Conservation (phyloP, 2,888 invertebrate species). For the Schizaphis graminum region DNA sequence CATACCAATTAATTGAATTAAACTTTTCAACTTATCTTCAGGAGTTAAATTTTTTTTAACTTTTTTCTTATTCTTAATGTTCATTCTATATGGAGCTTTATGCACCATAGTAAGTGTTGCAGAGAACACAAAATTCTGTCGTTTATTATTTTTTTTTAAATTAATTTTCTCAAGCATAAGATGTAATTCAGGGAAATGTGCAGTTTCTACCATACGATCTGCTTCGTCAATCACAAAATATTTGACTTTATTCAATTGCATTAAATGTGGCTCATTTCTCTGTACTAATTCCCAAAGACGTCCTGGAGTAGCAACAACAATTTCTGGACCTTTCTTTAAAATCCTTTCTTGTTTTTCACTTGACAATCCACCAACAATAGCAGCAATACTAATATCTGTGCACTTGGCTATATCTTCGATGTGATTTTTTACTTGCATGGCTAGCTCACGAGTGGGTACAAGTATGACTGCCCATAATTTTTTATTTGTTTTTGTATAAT, state of each 20-base stretch:
- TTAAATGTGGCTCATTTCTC: conserved; percentile 81
- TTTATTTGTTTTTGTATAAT: conserved; percentile 53
- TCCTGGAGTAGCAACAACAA: conserved; percentile 97
- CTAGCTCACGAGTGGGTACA: conserved; percentile 96
- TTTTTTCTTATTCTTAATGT: conserved; percentile 69
- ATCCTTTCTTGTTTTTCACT: conserved; percentile 93
- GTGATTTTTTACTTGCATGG: conserved; percentile 93
- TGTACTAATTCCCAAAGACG: conserved; percentile 93
- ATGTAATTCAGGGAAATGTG: conserved; percentile 93
- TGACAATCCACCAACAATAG: conserved; percentile 95
- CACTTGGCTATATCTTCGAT: conserved; percentile 84
- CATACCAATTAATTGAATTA: conserved; percentile 86
- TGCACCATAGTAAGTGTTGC: conserved; percentile 95
- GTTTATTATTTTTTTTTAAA: conserved; percentile 75
- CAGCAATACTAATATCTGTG: conserved; percentile 82
- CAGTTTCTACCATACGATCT: conserved; percentile 96
- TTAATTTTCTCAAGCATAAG: conserved; percentile 86
- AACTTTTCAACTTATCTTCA: conserved; percentile 81
- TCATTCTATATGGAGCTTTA: conserved; percentile 82
- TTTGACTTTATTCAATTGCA: conserved; percentile 80
- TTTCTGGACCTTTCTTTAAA: conserved; percentile 86
- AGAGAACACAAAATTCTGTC: conserved; percentile 97
- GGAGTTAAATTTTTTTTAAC: conserved; percentile 74
- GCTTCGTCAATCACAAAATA: conserved; percentile 96
- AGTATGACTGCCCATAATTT: conserved; percentile 85